A percentile compares a stretch with the other conserved stretches of the same genome.
Evolutionary conservation across 2,797 vertebrate species (phyloP).

Genomic region (Clarias laeviceps): DNA sequence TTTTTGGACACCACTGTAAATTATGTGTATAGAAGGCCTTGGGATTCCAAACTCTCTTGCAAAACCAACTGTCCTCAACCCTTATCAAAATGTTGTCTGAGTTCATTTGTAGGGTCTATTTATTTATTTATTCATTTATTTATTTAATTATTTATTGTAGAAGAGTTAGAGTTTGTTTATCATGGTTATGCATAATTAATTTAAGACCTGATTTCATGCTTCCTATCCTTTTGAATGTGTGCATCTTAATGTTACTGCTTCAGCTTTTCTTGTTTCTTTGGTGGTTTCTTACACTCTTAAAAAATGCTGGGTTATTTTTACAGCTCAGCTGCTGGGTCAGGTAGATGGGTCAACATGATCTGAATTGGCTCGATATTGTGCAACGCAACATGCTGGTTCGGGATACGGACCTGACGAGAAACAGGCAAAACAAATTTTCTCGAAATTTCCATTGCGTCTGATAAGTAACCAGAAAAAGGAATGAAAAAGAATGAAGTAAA

Average conservation of each 20-base stretch:
- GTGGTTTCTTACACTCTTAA: background rate
- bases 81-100: background rate
- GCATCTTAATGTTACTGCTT: background rate
- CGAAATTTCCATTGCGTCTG: background rate
- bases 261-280: background rate
- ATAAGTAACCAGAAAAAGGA: background rate
- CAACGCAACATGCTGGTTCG: background rate
- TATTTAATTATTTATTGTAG: background rate
- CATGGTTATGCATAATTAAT: background rate
- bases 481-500: background rate
- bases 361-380: background rate
- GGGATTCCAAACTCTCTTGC: background rate
- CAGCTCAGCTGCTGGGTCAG: background rate
- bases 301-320: constrained; percentile 12
- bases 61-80: background rate
- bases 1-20: too few species aligned
- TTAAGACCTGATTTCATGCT: background rate
- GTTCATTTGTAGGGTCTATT: background rate
- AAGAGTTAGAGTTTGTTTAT: background rate
- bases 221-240: background rate
- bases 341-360: background rate
- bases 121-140: background rate
- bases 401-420: background rate
- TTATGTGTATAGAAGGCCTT: background rate
- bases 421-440: background rate